Percentiles rank a stretch among this genome's conserved stretches.
These are phyloP conservation scores for Hypolimnas misippus DNA, from an alignment of 2,888 invertebrate genomes.

Conservation along the genomic window DNA sequence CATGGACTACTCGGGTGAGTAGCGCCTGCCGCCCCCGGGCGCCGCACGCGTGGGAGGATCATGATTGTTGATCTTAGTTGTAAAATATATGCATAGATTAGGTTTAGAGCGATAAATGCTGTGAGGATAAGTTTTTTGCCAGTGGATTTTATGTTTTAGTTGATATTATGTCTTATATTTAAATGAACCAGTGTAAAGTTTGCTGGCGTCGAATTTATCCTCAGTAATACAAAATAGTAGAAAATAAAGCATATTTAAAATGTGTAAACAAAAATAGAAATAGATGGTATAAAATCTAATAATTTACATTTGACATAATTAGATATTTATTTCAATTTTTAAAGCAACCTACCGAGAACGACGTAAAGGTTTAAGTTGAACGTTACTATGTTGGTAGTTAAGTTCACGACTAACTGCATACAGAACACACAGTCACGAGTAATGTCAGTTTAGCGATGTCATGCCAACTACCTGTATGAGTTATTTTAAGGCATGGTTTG, in stretches of 20 bases:
- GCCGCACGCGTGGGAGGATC: too few relatives aligned
- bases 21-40: background rate
- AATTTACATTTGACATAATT: conserved; percentile 11
- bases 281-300: background rate
- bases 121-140: background rate
- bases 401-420: conserved; percentile 39
- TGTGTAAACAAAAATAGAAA: background rate
- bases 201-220: background rate
- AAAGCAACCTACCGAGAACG: conserved; percentile 64
- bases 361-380: conserved; percentile 64
- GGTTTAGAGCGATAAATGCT: background rate
- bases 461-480: conserved; percentile 65
- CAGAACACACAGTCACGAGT: conserved; percentile 36
- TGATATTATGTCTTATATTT: too few relatives aligned
- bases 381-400: conserved; percentile 58
- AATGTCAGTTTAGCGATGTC: conserved; percentile 63
- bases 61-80: too few relatives aligned
- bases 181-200: too few relatives aligned
- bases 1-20: conserved; percentile 93
- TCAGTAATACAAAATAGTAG: background rate
- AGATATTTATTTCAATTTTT: conserved; percentile 25
- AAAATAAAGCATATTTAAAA: background rate
- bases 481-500: conserved; percentile 74
- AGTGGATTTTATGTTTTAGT: background rate
- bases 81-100: too few relatives aligned